phyloP scores from a whole-genome alignment of 2,888 invertebrate genomes.

The Fragum sueziense region DNA sequence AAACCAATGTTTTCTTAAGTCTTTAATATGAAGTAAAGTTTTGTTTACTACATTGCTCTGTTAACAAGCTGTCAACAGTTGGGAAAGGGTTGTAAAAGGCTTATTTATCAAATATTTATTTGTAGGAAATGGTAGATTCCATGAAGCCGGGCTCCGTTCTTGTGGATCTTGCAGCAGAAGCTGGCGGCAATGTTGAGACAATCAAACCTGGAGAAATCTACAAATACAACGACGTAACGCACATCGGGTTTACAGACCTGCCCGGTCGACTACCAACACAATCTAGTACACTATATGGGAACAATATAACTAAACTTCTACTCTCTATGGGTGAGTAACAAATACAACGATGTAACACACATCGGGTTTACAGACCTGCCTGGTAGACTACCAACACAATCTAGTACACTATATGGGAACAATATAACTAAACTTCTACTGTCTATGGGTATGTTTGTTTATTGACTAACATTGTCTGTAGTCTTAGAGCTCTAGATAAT shows the following conservation, averaged over 20 bases:
- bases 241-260: slow-evolving; percentile 92
- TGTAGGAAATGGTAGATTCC: slow-evolving; percentile 88
- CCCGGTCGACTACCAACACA: slow-evolving; percentile 93
- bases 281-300: slow-evolving; percentile 93
- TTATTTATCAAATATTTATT: neutral
- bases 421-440: slow-evolving; percentile 94
- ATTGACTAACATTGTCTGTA: neutral
- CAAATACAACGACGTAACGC: slow-evolving; percentile 90
- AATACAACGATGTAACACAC: slow-evolving; percentile 91
- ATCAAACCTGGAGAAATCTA: slow-evolving; percentile 90
- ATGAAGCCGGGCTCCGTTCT: slow-evolving; percentile 95
- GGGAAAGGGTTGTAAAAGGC: too few relatives aligned
- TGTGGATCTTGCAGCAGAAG: slow-evolving; percentile 94
- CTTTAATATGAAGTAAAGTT: too few relatives aligned
- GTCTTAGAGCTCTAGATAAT: neutral
- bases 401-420: slow-evolving; percentile 94
- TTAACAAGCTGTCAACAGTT: too few relatives aligned
- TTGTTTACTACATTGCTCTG: too few relatives aligned
- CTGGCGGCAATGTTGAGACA: slow-evolving; percentile 93
- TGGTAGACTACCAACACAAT: slow-evolving; percentile 92
- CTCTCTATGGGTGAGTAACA: slow-evolving; percentile 88
- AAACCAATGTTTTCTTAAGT: too few relatives aligned
- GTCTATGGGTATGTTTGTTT: slow-evolving; percentile 89
- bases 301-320: slow-evolving; percentile 94
- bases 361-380: slow-evolving; percentile 93